phyloP scores from a whole-genome alignment of 2,113 vertebrate species.

The Lepisosteus oculatus region DNA sequence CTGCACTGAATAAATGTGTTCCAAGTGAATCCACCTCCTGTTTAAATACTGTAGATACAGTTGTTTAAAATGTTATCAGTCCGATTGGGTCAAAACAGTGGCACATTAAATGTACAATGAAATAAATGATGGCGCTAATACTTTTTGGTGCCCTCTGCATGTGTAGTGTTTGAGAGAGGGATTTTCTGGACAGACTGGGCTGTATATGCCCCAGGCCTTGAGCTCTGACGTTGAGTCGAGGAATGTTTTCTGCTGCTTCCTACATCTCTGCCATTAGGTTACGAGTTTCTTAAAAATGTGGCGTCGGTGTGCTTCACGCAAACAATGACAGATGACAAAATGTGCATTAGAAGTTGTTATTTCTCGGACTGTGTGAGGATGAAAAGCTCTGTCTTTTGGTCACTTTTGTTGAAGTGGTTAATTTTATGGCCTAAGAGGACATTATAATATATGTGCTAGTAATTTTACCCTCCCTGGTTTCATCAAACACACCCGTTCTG shows the following conservation, averaged over 20 bases:
- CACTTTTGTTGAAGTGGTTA: too few species aligned
- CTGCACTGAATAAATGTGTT: too few species aligned
- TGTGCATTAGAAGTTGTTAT: neutral
- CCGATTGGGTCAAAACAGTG: neutral
- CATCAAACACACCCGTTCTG: too few species aligned
- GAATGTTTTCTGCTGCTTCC: constrained; percentile 61
- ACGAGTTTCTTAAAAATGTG: constrained; percentile 53
- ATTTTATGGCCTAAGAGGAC: too few species aligned
- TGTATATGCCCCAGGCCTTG: constrained; percentile 18
- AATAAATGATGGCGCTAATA: constrained; percentile 19
- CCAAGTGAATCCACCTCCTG: too few species aligned
- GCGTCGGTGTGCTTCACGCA: constrained; percentile 48
- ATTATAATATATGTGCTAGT: too few species aligned
- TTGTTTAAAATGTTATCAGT: neutral
- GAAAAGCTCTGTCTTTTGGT: too few species aligned
- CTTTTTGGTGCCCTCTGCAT: constrained; percentile 31
- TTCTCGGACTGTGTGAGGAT: too few species aligned
- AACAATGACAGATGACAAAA: constrained; percentile 36
- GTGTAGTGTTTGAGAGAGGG: constrained; percentile 58
- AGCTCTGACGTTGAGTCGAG: constrained; percentile 57
- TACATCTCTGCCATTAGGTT: constrained; percentile 61
- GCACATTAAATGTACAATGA: neutral
- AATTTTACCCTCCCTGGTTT: too few species aligned
- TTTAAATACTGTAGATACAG: neutral
- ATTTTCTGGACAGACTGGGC: constrained; percentile 65